These are phyloP conservation scores for Xanthorhoe designata DNA, from an alignment of 2,888 invertebrate species.

Conservation along the genomic window DNA sequence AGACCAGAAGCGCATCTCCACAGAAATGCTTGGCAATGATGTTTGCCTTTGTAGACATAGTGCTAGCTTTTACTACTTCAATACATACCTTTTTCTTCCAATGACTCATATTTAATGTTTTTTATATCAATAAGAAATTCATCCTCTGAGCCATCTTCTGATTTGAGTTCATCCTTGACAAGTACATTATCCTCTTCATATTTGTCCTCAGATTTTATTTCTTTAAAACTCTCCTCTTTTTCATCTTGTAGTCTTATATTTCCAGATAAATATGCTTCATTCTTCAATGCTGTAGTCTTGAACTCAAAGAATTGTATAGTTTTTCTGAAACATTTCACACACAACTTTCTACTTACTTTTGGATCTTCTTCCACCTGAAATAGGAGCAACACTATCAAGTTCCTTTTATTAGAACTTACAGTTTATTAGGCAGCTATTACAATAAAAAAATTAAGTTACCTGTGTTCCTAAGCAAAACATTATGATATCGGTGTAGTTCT, in stretches of 20 bases:
- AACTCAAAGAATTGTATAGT: slow-evolving; percentile 66
- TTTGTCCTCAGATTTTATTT: background rate
- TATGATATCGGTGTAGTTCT: slow-evolving; percentile 56
- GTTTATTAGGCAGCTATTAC: background rate
- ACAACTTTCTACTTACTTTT: slow-evolving; percentile 63
- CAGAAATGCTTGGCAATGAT: no score
- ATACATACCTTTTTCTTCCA: slow-evolving; percentile 45
- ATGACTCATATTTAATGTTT: slow-evolving; percentile 58
- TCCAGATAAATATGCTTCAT: slow-evolving; percentile 58
- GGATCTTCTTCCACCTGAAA: slow-evolving; percentile 58
- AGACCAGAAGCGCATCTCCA: no score
- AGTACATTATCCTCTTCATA: background rate
- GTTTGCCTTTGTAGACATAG: no score
- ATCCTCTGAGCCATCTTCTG: slow-evolving; percentile 53
- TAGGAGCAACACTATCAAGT: background rate
- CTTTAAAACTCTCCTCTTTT: background rate
- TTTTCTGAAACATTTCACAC: slow-evolving; percentile 66
- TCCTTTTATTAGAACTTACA: background rate
- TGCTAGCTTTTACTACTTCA: background rate
- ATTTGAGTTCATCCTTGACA: slow-evolving; percentile 29
- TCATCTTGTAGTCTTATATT: background rate
- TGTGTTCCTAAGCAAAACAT: slow-evolving; percentile 68
- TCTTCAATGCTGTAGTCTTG: slow-evolving; percentile 65
- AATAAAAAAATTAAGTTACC: slow-evolving; percentile 44
- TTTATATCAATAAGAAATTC: slow-evolving; percentile 68